Evolutionary conservation across 2,797 vertebrate genomes (phyloP).

Genomic region (Potorous gilbertii): DNA sequence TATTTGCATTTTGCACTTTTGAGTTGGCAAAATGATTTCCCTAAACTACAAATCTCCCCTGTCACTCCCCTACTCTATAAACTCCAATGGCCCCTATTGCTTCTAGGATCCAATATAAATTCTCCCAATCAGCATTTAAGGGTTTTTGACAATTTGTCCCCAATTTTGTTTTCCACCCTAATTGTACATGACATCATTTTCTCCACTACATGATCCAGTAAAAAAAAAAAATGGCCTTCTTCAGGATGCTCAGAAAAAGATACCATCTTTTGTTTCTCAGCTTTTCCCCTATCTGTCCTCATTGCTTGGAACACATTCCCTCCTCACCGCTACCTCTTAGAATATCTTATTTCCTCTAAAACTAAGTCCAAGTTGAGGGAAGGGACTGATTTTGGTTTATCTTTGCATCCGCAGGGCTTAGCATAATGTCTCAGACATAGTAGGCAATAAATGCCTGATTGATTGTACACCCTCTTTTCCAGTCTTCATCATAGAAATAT

Average conservation of each 20-base stretch:
- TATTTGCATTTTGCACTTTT: neutral
- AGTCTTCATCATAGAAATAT: neutral
- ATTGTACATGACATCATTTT: neutral
- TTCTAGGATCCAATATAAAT: neutral
- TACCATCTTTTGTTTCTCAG: neutral
- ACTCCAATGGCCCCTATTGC: neutral
- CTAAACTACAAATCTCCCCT: neutral
- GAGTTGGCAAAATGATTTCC: neutral
- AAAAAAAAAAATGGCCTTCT: neutral
- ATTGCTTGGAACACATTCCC: neutral
- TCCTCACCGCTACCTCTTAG: neutral
- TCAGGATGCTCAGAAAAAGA: neutral
- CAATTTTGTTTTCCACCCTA: neutral
- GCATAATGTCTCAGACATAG: neutral
- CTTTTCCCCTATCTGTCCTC: neutral
- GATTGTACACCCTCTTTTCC: neutral
- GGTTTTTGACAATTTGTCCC: neutral
- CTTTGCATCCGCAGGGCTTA: neutral
- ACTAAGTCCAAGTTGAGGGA: neutral
- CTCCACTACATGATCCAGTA: neutral
- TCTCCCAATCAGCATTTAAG: neutral
- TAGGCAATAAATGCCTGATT: neutral
- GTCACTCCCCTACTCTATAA: neutral
- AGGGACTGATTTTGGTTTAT: neutral
- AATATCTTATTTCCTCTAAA: neutral